Percentiles rank a stretch among this genome's conserved stretches.
phyloP scores from a whole-genome alignment of 2,797 vertebrate species.

The Lophius americanus region DNA sequence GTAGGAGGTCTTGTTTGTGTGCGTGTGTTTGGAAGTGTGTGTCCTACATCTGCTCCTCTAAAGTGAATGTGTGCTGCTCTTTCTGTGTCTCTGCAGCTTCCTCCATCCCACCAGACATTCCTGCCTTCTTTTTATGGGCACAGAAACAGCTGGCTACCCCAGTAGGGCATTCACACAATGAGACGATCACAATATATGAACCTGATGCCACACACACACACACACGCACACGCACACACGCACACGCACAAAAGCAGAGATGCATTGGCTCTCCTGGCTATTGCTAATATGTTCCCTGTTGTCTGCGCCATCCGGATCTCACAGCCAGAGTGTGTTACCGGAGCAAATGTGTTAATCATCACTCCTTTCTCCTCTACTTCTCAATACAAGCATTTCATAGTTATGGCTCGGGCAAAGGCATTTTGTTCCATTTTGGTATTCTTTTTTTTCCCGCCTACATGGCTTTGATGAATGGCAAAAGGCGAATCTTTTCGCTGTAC shows the following conservation, averaged over 20 bases:
- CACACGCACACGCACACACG: conserved; percentile 13
- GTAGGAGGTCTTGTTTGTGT: conserved; percentile 14
- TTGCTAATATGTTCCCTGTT: conserved; percentile 59
- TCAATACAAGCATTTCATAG: conserved; percentile 39
- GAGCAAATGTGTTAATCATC: conserved; percentile 39
- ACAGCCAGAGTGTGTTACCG: conserved; percentile 43
- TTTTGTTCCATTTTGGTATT: conserved; percentile 19
- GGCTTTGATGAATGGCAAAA: conserved; percentile 73
- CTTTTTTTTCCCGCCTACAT: conserved; percentile 8
- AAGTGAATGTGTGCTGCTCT: conserved; percentile 45
- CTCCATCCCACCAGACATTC: conserved; percentile 89
- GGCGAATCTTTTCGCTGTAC: conserved; percentile 59
- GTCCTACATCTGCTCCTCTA: conserved; percentile 68
- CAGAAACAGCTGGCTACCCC: conserved; percentile 93
- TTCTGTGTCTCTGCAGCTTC: conserved; percentile 62
- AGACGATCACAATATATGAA: conserved; percentile 75
- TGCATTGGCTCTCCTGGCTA: conserved; percentile 32
- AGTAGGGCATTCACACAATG: conserved; percentile 77
- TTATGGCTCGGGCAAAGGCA: conserved; percentile 14
- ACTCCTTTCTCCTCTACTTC: conserved; percentile 30
- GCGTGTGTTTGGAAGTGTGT: conserved; percentile 33
- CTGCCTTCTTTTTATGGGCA: conserved; percentile 91
- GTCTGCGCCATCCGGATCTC: conserved; percentile 55
- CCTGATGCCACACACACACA: conserved; percentile 46
- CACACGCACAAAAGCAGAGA: conserved; percentile 27